These are phyloP conservation scores for Oenanthe oenanthe DNA, from an alignment of 2,113 vertebrate species.

Conservation along the genomic window DNA sequence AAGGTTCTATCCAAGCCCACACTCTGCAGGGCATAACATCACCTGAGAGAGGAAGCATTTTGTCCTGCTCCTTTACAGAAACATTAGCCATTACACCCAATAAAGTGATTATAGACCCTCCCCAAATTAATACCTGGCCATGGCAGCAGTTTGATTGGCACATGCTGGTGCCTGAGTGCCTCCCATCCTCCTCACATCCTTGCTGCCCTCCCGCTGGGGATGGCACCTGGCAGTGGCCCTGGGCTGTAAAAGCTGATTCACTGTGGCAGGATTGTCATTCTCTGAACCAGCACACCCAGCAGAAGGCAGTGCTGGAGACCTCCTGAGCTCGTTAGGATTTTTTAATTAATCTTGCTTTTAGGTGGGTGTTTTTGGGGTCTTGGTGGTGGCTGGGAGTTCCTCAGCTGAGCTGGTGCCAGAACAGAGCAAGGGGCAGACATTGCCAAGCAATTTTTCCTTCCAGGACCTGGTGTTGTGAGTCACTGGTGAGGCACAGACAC, in stretches of 20 bases:
- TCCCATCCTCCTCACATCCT: not conserved
- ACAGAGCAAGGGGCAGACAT: not conserved
- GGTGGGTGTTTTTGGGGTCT: not conserved
- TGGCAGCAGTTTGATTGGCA: not conserved
- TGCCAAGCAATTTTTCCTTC: not conserved
- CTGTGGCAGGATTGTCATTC: not conserved
- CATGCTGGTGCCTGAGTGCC: not conserved
- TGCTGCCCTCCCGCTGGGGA: not conserved
- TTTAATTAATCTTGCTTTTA: not conserved
- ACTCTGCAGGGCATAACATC: not conserved
- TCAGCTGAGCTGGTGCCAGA: not conserved
- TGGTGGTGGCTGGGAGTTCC: not conserved
- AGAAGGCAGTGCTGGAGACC: not conserved
- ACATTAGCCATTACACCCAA: fast-evolving
- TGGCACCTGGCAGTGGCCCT: not conserved
- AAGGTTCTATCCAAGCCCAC: not conserved
- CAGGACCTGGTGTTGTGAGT: fast-evolving
- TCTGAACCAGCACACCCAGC: not conserved
- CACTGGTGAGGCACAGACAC: not conserved
- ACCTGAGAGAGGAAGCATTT: not conserved
- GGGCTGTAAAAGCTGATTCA: not conserved
- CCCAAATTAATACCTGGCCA: not conserved
- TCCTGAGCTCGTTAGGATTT: not conserved
- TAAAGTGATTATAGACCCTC: not conserved
- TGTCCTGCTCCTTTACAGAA: not conserved